A percentile compares a stretch with the other conserved stretches of the same genome.
Evolutionary conservation across 2,888 invertebrate species (phyloP).

Genomic region (Xestia c-nigrum): DNA sequence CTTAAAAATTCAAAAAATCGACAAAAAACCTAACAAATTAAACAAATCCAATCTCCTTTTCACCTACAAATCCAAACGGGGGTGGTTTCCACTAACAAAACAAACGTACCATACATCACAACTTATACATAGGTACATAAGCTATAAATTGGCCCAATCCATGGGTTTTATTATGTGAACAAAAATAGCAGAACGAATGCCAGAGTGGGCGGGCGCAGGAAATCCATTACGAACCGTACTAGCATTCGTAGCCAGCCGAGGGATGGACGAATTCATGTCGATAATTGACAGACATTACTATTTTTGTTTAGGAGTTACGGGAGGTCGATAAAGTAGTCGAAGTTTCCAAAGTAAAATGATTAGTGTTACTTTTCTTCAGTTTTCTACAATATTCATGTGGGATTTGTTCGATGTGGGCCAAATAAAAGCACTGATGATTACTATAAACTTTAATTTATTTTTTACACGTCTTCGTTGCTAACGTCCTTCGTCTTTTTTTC

Average conservation of each 20-base stretch:
- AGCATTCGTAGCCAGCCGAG: constrained; percentile 60
- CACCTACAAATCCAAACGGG: constrained; percentile 3
- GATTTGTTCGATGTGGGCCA: no score
- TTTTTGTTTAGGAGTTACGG: neutral
- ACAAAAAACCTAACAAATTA: constrained; percentile 3
- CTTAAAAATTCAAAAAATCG: neutral
- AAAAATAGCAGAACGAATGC: constrained; percentile 77
- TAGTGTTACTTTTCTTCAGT: no score
- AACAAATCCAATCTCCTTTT: constrained; percentile 4
- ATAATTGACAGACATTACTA: constrained; percentile 54
- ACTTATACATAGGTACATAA: constrained; percentile 45
- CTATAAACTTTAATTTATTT: no score
- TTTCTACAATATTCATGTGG: no score
- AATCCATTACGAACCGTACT: constrained; percentile 79
- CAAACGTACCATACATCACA: constrained; percentile 46
- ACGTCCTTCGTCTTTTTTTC: no score
- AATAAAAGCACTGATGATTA: no score
- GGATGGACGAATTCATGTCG: constrained; percentile 51
- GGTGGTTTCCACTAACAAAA: constrained; percentile 13
- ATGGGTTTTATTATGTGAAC: constrained; percentile 71
- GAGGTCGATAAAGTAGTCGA: no score
- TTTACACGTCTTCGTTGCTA: no score
- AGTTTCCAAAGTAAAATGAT: neutral
- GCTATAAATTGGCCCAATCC: constrained; percentile 73
- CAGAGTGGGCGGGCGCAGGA: constrained; percentile 76